Evolutionary conservation across 1,140 invertebrate species (phyloP), one percentile per base, ranked within the genome.

Genomic region (Paralvinella palmiformis): DNA sequence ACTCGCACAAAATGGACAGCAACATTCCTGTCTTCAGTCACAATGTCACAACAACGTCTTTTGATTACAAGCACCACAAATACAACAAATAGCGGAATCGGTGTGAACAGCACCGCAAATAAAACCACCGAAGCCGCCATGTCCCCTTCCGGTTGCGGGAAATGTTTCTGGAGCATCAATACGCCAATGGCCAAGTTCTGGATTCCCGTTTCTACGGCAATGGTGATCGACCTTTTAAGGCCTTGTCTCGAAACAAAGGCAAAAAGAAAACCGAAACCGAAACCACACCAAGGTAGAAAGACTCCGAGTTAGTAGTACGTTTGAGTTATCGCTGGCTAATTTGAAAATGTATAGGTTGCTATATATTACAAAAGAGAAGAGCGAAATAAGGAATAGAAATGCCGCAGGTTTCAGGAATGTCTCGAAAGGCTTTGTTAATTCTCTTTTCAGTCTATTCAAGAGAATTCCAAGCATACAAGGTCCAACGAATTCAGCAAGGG

Each of bases 141-240:
- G 35, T 76, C 75, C 3, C 74, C 73, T 31, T 76, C 69, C 1
- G 79, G 79, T 31, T 71, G 71, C 0, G 68, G 69, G 29, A 80
- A 58, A 1, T 76, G 75, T 7, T 75, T 56, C 58, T 73, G 70
- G n/a, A 95, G 80, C 59, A 96, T 80, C 74, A 94, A 89, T 70
- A 96, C 93, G 0, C 91, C 85, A 67, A 96, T 91, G 22, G 93
- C 94, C 0, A 93, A 95, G 81, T 97, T 96, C 81, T 96, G 94
- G 59, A 96, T 88, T 44, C 94, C 94, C 17, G 92, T 94, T 83
- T 97, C 94, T 63, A 96, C 88, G 5, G 90, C 87, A 70, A 97
- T 94, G 2, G 94, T 91, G 1, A 93, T 81, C 6, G 87, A 81
- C 73, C 96, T 66, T 27, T 64, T 89, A 20, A 82, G 72, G 35